Base-by-base conservation (phyloP, 2,113 vertebrate genomes). In the Parus major region DNA sequence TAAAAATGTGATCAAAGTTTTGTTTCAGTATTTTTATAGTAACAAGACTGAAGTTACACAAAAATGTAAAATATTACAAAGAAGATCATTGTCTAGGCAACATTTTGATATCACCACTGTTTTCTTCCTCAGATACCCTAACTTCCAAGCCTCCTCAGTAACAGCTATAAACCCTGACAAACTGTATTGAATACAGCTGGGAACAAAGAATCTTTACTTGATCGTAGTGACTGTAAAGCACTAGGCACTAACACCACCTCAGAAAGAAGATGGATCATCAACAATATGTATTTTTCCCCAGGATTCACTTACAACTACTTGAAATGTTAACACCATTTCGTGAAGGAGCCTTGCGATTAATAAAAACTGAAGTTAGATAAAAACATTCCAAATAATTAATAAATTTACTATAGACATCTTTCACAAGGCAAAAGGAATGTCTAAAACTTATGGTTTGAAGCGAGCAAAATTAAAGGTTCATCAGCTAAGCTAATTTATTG, bases 181-280 rank as follows among this genome's bases (percentile, higher is more conserved):
- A 60, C 24, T 59, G 15, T 52, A 60, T 63, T 56, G 44, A 47
- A 41, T 20, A 29, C 2, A 75, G 29, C 27, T 66, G 33, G 15
- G 11, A 94, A 81, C 24, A 68, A 41, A 56, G 31, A 83, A 49
- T 63, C 55, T 72, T 92, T 42, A 89, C 49, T 19, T 14, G 36
- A 10, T 47, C 27, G 29, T 53, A 79, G 33, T 2, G 11, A 42
- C 42, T 28, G 72, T 14, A 94, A 83, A 63, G 39, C 59, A 55
- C 33, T 7, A 66, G n/a, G 46, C 53, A 60, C 47, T 55, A 57
- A 66, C 21, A 66, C 7, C 18, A 82, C 15, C 57, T 39, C 31
- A 70, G 21, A 18, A 55, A 86, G n/a, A 82, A 3, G 12, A 70
- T 0, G 0, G 13, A 78, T 59, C 9, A 28, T 72, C 49, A 56